Conservation (phyloP, 2,888 invertebrate genomes). For the Tortricodes alternella region DNA sequence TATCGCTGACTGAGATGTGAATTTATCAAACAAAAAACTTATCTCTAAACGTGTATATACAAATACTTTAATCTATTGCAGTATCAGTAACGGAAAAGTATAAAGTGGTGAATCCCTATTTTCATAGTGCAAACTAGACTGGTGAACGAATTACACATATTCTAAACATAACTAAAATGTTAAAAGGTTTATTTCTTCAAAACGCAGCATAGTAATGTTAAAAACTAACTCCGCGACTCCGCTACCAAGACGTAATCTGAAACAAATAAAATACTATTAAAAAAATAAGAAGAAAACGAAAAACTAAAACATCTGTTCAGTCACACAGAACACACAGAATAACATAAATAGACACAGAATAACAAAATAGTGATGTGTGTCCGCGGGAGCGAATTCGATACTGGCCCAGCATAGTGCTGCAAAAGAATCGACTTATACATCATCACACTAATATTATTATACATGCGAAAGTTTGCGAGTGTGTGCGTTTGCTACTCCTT, state of each 20-base stretch:
- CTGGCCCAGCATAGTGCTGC: too few species aligned
- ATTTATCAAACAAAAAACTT: constrained; percentile 30
- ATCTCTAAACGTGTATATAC: constrained; percentile 21
- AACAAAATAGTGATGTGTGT: too few species aligned
- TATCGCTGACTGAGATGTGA: constrained; percentile 25
- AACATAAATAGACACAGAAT: too few species aligned
- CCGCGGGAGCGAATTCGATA: too few species aligned
- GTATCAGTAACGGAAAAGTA: constrained; percentile 27
- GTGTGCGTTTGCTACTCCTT: too few species aligned
- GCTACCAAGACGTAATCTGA: constrained; percentile 16
- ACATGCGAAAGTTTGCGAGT: too few species aligned
- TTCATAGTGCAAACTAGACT: constrained; percentile 12
- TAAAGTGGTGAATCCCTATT: constrained; percentile 19
- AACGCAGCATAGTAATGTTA: constrained; percentile 22
- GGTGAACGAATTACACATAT: constrained; percentile 30
- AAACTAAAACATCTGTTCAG: too few species aligned
- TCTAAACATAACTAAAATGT: constrained; percentile 21
- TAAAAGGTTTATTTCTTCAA: constrained; percentile 26
- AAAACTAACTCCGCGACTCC: constrained; percentile 12
- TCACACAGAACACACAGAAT: too few species aligned
- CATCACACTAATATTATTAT: too few species aligned
- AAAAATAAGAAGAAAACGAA: too few species aligned
- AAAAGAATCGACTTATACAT: too few species aligned
- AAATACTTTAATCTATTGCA: background rate
- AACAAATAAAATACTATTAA: constrained; percentile 3